Evolutionary conservation across 2,888 invertebrate species (phyloP).

Genomic region (Morpho helenor): DNA sequence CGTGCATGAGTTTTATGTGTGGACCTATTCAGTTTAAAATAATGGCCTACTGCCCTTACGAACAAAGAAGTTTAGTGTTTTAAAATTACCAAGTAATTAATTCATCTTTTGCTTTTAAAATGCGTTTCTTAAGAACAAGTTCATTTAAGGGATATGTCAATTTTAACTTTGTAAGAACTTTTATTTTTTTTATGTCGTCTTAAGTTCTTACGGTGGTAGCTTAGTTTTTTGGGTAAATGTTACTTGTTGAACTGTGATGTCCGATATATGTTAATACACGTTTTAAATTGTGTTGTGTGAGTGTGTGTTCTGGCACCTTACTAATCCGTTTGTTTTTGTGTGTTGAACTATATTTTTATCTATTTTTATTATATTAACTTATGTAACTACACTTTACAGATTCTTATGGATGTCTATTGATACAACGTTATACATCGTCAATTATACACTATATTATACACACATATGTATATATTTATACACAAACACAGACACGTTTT

Average conservation of each 20-base stretch:
- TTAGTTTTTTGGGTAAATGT: not conserved
- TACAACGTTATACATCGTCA: too few relatives aligned
- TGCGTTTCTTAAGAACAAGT: too few relatives aligned
- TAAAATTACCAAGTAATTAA: too few relatives aligned
- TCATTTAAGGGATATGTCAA: too few relatives aligned
- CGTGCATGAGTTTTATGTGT: conserved; percentile 25
- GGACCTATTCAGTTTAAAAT: not conserved
- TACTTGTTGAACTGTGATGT: conserved; percentile 13
- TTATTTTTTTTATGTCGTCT: too few relatives aligned
- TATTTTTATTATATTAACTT: not conserved
- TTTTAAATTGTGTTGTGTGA: conserved; percentile 15
- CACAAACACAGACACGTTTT: not conserved
- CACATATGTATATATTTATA: not conserved
- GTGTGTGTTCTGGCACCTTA: conserved; percentile 20
- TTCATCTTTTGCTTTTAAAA: too few relatives aligned
- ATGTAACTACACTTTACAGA: too few relatives aligned
- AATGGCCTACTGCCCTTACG: too few relatives aligned
- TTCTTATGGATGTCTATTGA: too few relatives aligned
- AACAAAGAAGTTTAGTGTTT: too few relatives aligned
- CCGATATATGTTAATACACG: conserved; percentile 7
- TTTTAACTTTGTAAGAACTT: too few relatives aligned
- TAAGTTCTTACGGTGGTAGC: not conserved
- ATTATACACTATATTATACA: too few relatives aligned
- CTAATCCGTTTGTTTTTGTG: conserved; percentile 13
- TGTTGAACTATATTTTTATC: conserved; percentile 7